A percentile compares a stretch with the other conserved stretches of the same genome.
Evolutionary conservation across 2,113 vertebrate species (phyloP).

Genomic region (Dryoscopus gambensis): DNA sequence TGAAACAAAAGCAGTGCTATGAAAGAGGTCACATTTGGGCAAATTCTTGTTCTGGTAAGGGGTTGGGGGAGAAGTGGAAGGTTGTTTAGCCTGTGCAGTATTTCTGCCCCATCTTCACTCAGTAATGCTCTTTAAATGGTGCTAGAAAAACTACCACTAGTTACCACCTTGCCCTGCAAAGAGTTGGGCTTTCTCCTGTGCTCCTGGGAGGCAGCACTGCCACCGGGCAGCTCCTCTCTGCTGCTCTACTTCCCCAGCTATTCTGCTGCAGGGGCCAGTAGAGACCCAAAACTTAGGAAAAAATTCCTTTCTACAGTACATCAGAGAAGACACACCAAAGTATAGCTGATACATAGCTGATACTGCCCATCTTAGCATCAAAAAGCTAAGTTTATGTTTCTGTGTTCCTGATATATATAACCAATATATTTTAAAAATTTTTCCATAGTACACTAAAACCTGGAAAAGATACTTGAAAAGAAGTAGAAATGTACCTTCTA

Average conservation of each 20-base stretch:
- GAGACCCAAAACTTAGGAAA: neutral
- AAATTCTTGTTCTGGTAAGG: neutral
- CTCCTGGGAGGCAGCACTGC: neutral
- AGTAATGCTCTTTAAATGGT: neutral
- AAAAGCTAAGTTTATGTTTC: neutral
- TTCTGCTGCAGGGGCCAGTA: neutral
- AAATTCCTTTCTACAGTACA: neutral
- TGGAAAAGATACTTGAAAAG: neutral
- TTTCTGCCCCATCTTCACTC: neutral
- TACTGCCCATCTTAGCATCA: neutral
- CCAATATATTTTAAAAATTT: neutral
- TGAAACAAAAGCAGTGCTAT: neutral
- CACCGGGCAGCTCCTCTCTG: fast-evolving
- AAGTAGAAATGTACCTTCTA: neutral
- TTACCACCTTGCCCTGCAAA: neutral
- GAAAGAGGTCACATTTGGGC: neutral
- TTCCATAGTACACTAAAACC: neutral
- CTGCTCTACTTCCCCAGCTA: fast-evolving
- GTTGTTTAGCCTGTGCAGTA: fast-evolving
- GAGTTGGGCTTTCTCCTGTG: neutral
- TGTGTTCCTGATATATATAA: neutral
- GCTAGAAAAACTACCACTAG: fast-evolving
- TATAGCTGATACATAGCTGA: neutral
- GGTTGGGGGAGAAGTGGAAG: neutral
- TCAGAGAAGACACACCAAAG: neutral